Conservation (phyloP, 2,797 vertebrate species). For the Muscicapa striata region DNA sequence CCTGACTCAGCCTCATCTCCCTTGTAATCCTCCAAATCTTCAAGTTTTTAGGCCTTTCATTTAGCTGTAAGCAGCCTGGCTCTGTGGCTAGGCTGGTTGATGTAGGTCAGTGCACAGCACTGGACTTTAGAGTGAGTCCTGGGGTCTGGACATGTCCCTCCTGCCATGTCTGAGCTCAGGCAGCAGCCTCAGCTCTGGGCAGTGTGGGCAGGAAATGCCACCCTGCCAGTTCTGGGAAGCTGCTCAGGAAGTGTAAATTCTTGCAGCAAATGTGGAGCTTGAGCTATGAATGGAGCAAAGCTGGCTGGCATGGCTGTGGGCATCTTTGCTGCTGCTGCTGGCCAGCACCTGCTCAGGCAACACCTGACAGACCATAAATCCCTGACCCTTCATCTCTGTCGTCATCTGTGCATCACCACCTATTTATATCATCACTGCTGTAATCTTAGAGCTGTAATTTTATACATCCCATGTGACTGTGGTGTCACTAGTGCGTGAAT, state of each 20-base stretch:
- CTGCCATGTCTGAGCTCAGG: neutral
- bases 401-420: neutral
- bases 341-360: neutral
- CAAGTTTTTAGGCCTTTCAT: constrained; percentile 52
- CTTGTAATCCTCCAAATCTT: constrained; percentile 61
- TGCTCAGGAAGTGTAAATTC: constrained; percentile 7
- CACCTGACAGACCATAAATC: neutral
- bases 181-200: neutral
- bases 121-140: accelerated
- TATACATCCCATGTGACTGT: neutral
- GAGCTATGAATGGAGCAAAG: neutral
- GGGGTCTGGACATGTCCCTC: accelerated
- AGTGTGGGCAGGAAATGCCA: neutral
- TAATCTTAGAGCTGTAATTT: neutral
- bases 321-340: neutral
- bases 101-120: neutral
- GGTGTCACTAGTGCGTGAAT: neutral
- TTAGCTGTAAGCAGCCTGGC: constrained; percentile 31
- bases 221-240: neutral
- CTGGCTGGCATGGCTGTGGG: neutral
- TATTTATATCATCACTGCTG: constrained; percentile 12
- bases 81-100: neutral
- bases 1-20: constrained; percentile 40
- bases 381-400: neutral
- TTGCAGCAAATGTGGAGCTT: neutral